Conservation (phyloP, 2,888 invertebrate species). For the Phyto melanocephala region DNA sequence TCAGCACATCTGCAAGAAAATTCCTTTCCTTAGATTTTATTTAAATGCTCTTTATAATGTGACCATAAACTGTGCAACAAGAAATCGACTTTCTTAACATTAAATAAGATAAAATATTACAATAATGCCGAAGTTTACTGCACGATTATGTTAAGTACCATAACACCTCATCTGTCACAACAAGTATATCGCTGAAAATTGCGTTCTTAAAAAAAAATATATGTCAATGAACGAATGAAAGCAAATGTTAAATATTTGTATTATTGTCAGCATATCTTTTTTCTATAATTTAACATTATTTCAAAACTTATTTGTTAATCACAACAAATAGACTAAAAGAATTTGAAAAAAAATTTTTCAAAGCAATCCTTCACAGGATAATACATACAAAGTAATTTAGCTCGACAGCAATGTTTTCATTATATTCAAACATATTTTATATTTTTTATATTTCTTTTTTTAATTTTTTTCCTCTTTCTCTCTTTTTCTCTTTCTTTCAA, state of each 20-base stretch:
- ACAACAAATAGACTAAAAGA: neutral
- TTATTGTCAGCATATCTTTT: neutral
- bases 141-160: too few species aligned
- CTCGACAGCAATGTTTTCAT: neutral
- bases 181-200: neutral
- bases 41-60: too few species aligned
- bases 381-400: neutral
- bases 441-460: neutral
- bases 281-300: neutral
- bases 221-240: neutral
- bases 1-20: too few species aligned
- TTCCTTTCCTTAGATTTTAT: too few species aligned
- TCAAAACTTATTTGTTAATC: neutral
- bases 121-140: too few species aligned
- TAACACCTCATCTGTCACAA: neutral
- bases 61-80: too few species aligned
- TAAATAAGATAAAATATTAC: too few species aligned
- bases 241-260: neutral
- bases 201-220: neutral
- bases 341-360: neutral
- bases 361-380: constrained; percentile 3
- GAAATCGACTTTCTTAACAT: too few species aligned
- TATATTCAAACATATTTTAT: neutral
- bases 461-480: neutral
- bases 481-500: neutral